Evolutionary conservation across 2,888 invertebrate species (phyloP), one percentile per base, ranked within the genome.

Genomic region (Drosophila kambysellisi): DNA sequence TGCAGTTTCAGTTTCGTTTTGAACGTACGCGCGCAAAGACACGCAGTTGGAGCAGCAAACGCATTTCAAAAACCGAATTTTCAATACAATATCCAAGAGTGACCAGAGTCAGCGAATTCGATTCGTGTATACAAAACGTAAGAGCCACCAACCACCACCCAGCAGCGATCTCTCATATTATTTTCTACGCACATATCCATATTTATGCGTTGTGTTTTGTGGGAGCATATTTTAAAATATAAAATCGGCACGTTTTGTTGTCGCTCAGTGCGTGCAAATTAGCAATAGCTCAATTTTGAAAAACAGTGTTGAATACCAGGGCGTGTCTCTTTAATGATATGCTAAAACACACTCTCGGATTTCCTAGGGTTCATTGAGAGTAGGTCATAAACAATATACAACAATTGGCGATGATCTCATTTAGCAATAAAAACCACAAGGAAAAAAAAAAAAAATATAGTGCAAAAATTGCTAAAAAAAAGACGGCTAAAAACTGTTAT

Each of bases 1-100:
- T 79, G 82, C 69, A 79, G 82, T 86, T 91, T 92, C 85, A 92
- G 92, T 92, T 89, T 91, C 82, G 79, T 89, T 88, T 89, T 72
- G 76, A 89, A 88, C 91, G 87, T 91, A 80, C 86, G 88, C 88
- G 89, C 82, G 87, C 74, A 74, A 84, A 84, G 82, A 81, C 91
- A 82, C 75, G 76, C 61, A 63, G 7, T 46, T 46, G 4, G 66
- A 65, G 52, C 65, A 41, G 64, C 46, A 70, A 57, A 71, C 37
- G 51, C 43, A 57, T 39, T 46, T 52, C 51, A 39, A 66, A 50
- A 48, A 51, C 53, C 58, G 51, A 76, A 52, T 74, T 70, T 56
- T 30, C 30, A 63, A 60, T 56, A 52, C 52, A 68, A 64, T 41
- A 25, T 30, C 46, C 15, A 73, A 68, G 72, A 64, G 67, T 64